These are phyloP conservation scores for Pogonus chalceus DNA, from an alignment of 1,140 invertebrate genomes.

Conservation along the genomic window DNA sequence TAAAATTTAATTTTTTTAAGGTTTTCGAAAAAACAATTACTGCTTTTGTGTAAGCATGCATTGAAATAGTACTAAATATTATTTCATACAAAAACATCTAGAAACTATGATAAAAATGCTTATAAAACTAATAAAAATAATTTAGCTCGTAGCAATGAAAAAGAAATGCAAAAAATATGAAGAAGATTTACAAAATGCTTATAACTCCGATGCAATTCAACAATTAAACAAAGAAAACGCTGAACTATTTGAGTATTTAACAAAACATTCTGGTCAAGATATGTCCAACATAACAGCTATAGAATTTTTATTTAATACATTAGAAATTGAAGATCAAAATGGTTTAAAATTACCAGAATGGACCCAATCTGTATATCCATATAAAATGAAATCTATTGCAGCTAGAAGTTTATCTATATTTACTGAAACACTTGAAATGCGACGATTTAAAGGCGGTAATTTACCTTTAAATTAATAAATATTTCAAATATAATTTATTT, in stretches of 20 bases:
- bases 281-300: conserved; percentile 54
- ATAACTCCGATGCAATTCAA: conserved; percentile 42
- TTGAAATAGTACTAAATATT: too few relatives aligned
- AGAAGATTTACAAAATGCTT: conserved; percentile 42
- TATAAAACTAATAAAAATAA: too few relatives aligned
- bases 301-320: conserved; percentile 62
- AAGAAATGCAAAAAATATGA: conserved; percentile 52
- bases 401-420: conserved; percentile 57
- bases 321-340: conserved; percentile 58
- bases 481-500: conserved; percentile 9
- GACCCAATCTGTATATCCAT: conserved; percentile 58
- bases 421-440: conserved; percentile 58
- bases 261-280: conserved; percentile 52
- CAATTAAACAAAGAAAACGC: conserved; percentile 44
- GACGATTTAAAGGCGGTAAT: conserved; percentile 60
- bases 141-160: conserved; percentile 50
- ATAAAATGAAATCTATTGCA: conserved; percentile 53
- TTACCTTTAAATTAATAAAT: conserved; percentile 14
- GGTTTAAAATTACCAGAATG: conserved; percentile 58
- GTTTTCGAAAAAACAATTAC: too few relatives aligned
- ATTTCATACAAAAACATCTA: too few relatives aligned
- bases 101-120: too few relatives aligned
- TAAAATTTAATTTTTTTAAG: too few relatives aligned
- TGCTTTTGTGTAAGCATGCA: too few relatives aligned
- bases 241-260: conserved; percentile 53